phyloP scores from a whole-genome alignment of 2,113 vertebrate species.

The Salvelinus fontinalis region DNA sequence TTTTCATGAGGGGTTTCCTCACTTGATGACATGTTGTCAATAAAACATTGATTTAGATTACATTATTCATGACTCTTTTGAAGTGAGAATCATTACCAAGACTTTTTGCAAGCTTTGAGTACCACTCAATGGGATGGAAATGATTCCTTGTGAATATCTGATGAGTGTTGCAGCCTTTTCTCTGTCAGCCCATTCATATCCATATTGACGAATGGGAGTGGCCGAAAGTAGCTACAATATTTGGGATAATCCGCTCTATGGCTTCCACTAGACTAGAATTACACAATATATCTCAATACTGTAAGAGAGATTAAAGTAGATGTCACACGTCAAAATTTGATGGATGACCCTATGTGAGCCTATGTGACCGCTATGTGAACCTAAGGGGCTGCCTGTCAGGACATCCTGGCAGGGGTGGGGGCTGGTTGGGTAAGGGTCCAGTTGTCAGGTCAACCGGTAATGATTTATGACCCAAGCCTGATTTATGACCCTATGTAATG shows the following conservation, averaged over 20 bases:
- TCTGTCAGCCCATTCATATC: slow-evolving; percentile 11
- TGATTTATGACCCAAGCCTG: too few relatives aligned
- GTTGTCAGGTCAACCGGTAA: too few relatives aligned
- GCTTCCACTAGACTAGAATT: background rate
- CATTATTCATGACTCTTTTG: slow-evolving; percentile 59
- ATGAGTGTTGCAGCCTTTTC: slow-evolving; percentile 47
- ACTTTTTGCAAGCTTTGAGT: slow-evolving; percentile 55
- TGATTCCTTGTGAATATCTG: slow-evolving; percentile 56
- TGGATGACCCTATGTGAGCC: too few relatives aligned
- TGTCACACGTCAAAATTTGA: too few relatives aligned
- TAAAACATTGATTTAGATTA: slow-evolving; percentile 67
- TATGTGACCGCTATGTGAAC: too few relatives aligned
- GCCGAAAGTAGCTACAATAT: background rate
- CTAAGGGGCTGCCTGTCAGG: too few relatives aligned
- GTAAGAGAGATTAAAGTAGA: too few relatives aligned
- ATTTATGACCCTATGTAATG: too few relatives aligned
- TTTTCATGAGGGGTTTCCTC: slow-evolving; percentile 64
- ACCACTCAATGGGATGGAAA: slow-evolving; percentile 50
- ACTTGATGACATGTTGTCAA: slow-evolving; percentile 65
- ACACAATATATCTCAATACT: background rate
- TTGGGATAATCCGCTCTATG: background rate
- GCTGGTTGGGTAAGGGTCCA: too few relatives aligned
- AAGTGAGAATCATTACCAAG: slow-evolving; percentile 56
- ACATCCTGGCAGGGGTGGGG: too few relatives aligned
- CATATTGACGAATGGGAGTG: slow-evolving; percentile 33